Base-by-base conservation (phyloP, 1,140 invertebrate genomes). In the Atta texana region DNA sequence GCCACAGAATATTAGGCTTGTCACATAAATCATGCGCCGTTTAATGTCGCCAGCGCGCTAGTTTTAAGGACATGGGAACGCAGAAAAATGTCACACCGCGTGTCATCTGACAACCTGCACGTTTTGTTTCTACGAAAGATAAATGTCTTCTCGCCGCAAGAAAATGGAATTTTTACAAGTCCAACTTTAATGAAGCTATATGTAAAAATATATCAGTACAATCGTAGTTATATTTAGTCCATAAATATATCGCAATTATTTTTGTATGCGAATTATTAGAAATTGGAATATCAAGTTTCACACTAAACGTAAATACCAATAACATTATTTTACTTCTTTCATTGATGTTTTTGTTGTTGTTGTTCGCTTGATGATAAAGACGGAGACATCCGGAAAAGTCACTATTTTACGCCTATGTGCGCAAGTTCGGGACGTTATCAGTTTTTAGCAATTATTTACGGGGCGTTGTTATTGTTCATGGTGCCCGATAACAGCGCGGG, bases 381-480 rank as follows among this genome's bases (percentile, higher is more conserved):
- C 12, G 16, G 21, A n/a, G 39, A 49, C 34, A 51, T 14, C 31
- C 16, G 21, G n/a, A 51, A 75, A 61, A 63, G 28, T 55, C 18
- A 3, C 3, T n/a, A 12, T 61, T 84, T 84, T 34, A 74, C 28
- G 28, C 39, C n/a, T 61, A 75, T 55, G 69, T 69, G 24, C 1
- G 39, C 69, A 75, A 61, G 59, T 61, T 21, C 3, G 21, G 87
- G 55, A 6, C 7, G 59, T 12, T 55, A 61, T 81, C 44, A 78
- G 88, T 78, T 81, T 76, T 87, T 71, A 55, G 66, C 81, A 77
- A 82, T 87, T 87, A 87, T 80, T 69, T 80, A 57, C 80, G 69
- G 55, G 72, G 28, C 69, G 39, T 80, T 71, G 53, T 86, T 86
- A 80, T 86, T 71, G 86, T 53, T 74, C 64, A 34, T 66, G 51